Evolutionary conservation across 2,797 vertebrate species (phyloP), one percentile per base, ranked within the genome.

Genomic region (Poeciliopsis paucimaculata): DNA sequence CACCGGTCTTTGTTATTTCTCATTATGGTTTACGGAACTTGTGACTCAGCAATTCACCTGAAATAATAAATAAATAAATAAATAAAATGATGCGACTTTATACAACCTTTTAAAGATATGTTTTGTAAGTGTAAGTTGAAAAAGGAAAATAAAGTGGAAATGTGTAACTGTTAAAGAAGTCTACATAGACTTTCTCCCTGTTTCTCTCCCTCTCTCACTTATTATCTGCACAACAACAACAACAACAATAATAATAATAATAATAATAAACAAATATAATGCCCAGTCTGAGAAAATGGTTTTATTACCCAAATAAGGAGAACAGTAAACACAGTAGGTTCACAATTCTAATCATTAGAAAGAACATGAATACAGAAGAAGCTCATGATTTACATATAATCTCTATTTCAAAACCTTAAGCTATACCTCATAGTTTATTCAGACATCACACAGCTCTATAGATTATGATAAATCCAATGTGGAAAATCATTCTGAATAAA

Each of bases 211-310:
- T 68, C 11, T 26, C 11, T 39, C 20, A n/a, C 23, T 16, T 71
- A n/a, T 26, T 13, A 36, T 71, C 1, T 16, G 28, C n/a, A 45
- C 26, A 45, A 71, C 41, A 28, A 34, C 36, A 41, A 23, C 34
- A 18, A 73, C 41, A 76, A 15, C 41, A 11, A 45, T 43, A 77
- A 16, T 31, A 18, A 5, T 34, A 16, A 28, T 15, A 46, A 46
- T 47, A 47, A 47, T 16, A 26, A 76, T 51, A 34, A 71, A 72
- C 72, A 64, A 77, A 77, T 46, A 55, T 64, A 53, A 66, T 57
- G 23, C 76, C 83, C 43, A 57, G 41, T 84, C 77, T 94, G 93
- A 93, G 92, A 94, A 94, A 94, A 94, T 93, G 93, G 80, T 90
- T 94, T 94, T 94, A 93, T 89, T 90, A 87, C 91, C 87, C 78